A percentile compares a stretch with the other conserved stretches of the same genome.
These are phyloP conservation scores for Dastarcus helophoroides DNA, from an alignment of 2,888 invertebrate genomes.

Conservation along the genomic window DNA sequence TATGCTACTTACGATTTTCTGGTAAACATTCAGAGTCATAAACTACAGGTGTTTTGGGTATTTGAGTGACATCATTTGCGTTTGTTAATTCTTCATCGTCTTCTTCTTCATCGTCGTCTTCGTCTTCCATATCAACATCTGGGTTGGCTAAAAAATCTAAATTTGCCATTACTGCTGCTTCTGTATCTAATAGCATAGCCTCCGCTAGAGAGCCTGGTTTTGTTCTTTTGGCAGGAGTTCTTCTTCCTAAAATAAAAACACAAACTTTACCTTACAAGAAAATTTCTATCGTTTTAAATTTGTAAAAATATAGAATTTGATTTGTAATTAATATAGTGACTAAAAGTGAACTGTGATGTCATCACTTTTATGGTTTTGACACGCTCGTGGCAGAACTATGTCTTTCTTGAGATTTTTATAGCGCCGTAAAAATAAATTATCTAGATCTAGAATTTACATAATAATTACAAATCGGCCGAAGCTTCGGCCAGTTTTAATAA, in stretches of 20 bases:
- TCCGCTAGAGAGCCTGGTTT: conserved; percentile 53
- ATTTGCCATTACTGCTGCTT: conserved; percentile 91
- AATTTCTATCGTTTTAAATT: neutral
- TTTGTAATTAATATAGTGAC: too few species aligned
- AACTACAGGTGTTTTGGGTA: too few species aligned
- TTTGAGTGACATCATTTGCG: conserved; percentile 40
- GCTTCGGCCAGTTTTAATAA: too few species aligned
- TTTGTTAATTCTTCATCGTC: conserved; percentile 41
- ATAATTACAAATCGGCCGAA: too few species aligned
- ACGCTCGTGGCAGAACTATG: too few species aligned
- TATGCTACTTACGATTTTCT: too few species aligned
- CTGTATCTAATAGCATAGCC: conserved; percentile 72
- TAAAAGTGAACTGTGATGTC: too few species aligned
- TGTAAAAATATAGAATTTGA: neutral
- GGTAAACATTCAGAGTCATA: too few species aligned
- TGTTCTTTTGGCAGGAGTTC: conserved; percentile 51
- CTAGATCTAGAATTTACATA: too few species aligned
- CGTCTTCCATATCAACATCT: conserved; percentile 81
- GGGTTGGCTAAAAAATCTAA: conserved; percentile 85
- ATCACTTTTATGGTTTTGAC: too few species aligned
- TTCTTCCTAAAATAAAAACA: conserved; percentile 35
- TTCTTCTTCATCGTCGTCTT: conserved; percentile 64
- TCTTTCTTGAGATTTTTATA: too few species aligned
- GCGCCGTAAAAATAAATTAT: too few species aligned
- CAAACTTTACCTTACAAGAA: neutral